Evolutionary conservation across 1,140 invertebrate species (phyloP).

Genomic region (Diploscapter pachys): DNA sequence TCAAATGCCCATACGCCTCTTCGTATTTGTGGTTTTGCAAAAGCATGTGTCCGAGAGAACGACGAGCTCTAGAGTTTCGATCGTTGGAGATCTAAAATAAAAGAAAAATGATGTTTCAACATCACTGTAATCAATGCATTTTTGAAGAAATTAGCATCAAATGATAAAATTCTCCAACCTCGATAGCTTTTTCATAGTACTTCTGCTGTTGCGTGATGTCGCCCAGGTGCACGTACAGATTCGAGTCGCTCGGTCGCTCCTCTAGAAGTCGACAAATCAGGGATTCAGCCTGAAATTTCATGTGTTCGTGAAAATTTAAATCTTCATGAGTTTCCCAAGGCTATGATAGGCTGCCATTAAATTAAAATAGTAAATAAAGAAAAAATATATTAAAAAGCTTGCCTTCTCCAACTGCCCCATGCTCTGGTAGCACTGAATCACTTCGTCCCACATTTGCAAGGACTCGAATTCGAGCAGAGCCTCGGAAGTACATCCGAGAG

Average conservation of each 20-base stretch:
- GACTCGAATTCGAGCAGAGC: constrained; percentile 79
- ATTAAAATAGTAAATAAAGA: too few relatives aligned
- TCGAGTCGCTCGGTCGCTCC: constrained; percentile 73
- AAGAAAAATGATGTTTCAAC: too few relatives aligned
- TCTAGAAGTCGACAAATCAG: constrained; percentile 78
- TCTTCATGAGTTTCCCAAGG: too few relatives aligned
- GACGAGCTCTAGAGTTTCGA: constrained; percentile 75
- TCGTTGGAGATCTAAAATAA: constrained; percentile 50
- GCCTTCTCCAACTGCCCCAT: constrained; percentile 72
- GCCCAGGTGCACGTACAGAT: constrained; percentile 81
- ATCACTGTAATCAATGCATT: too few relatives aligned
- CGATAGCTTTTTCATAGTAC: constrained; percentile 84
- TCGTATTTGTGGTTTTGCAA: constrained; percentile 70
- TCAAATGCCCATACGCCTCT: constrained; percentile 74
- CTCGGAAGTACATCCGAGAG: constrained; percentile 34
- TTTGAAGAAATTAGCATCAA: too few relatives aligned
- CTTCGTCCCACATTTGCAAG: constrained; percentile 84
- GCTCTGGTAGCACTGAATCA: constrained; percentile 81
- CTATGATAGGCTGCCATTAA: too few relatives aligned
- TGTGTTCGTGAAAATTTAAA: too few relatives aligned
- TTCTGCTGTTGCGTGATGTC: constrained; percentile 71
- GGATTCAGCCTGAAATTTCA: constrained; percentile 9
- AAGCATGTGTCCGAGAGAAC: constrained; percentile 76
- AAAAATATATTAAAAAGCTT: too few relatives aligned
- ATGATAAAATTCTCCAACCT: constrained; percentile 62